These are phyloP conservation scores for Fabriciana adippe DNA, from an alignment of 2,888 invertebrate species.

Conservation along the genomic window DNA sequence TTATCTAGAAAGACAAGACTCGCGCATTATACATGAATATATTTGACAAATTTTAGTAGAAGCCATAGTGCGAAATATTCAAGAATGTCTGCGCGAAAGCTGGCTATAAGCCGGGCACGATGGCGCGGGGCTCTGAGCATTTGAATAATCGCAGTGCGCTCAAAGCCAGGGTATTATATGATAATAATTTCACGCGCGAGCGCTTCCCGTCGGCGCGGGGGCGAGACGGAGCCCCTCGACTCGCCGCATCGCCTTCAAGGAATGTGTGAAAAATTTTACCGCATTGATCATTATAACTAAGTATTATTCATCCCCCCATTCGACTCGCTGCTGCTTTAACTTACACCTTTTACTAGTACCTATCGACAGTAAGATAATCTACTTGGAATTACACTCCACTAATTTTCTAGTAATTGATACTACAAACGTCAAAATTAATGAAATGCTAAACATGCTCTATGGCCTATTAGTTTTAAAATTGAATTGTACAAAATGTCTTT, in stretches of 20 bases:
- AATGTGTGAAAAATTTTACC: slow-evolving; percentile 74
- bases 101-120: slow-evolving; percentile 48
- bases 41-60: slow-evolving; percentile 75
- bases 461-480: slow-evolving; percentile 44
- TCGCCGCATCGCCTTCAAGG: slow-evolving; percentile 56
- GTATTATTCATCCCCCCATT: slow-evolving; percentile 45
- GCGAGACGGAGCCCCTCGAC: slow-evolving; percentile 49
- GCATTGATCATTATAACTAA: slow-evolving; percentile 49
- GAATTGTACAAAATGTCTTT: slow-evolving; percentile 28
- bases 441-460: slow-evolving; percentile 61
- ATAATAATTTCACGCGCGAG: slow-evolving; percentile 80
- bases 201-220: slow-evolving; percentile 56
- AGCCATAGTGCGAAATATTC: slow-evolving; percentile 61
- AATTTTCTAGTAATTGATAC: slow-evolving; percentile 68
- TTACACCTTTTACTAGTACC: slow-evolving; percentile 53
- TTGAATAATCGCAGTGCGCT: slow-evolving; percentile 77
- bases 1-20: slow-evolving; percentile 78
- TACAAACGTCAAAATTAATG: slow-evolving; percentile 67
- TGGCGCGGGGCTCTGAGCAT: slow-evolving; percentile 64
- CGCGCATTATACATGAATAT: slow-evolving; percentile 76
- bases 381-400: slow-evolving; percentile 48
- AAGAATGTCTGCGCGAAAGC: slow-evolving; percentile 60
- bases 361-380: slow-evolving; percentile 50
- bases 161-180: slow-evolving; percentile 75
- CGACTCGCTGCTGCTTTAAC: slow-evolving; percentile 42